Conservation (phyloP, 2,113 vertebrate genomes). For the Rhinoderma darwinii region DNA sequence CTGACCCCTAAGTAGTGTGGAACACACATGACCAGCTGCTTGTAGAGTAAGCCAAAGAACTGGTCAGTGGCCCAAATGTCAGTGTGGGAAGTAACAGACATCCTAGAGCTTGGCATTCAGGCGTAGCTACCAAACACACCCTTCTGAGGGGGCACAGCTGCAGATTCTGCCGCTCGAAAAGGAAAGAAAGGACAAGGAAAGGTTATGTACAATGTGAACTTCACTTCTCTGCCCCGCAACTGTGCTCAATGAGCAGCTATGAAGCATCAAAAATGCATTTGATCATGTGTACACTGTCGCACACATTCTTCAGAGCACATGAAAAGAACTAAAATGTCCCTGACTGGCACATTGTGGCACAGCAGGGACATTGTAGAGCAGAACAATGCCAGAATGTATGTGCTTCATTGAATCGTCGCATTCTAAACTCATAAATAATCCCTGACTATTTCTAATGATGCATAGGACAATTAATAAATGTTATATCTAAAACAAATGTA, state of each 20-base stretch:
- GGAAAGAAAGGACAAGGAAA: slow-evolving; percentile 57
- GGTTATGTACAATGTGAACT: slow-evolving; percentile 35
- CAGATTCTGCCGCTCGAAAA: slow-evolving; percentile 63
- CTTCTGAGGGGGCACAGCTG: slow-evolving; percentile 70
- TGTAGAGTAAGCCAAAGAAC: slow-evolving; percentile 62
- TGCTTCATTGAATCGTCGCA: not conserved
- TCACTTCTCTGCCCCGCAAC: not conserved
- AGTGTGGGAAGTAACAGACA: slow-evolving; percentile 61
- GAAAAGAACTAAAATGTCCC: slow-evolving; percentile 27
- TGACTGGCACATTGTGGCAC: not conserved
- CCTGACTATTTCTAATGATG: slow-evolving; percentile 1
- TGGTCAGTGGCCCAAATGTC: slow-evolving; percentile 65
- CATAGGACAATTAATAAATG: not conserved
- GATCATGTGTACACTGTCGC: slow-evolving; percentile 41
- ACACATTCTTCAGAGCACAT: slow-evolving; percentile 36
- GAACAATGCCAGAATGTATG: slow-evolving; percentile 28
- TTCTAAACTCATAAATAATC: not conserved
- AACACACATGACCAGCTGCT: slow-evolving; percentile 65
- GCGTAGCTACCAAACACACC: slow-evolving; percentile 69
- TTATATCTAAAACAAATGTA: not conserved
- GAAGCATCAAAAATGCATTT: slow-evolving; percentile 51
- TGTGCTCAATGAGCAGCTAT: slow-evolving; percentile 34
- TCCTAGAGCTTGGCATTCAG: slow-evolving; percentile 66
- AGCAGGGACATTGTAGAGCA: slow-evolving; percentile 22
- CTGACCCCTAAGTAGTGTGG: slow-evolving; percentile 66